Conservation (phyloP, 2,797 vertebrate genomes). For the Meriones psammophilus region DNA sequence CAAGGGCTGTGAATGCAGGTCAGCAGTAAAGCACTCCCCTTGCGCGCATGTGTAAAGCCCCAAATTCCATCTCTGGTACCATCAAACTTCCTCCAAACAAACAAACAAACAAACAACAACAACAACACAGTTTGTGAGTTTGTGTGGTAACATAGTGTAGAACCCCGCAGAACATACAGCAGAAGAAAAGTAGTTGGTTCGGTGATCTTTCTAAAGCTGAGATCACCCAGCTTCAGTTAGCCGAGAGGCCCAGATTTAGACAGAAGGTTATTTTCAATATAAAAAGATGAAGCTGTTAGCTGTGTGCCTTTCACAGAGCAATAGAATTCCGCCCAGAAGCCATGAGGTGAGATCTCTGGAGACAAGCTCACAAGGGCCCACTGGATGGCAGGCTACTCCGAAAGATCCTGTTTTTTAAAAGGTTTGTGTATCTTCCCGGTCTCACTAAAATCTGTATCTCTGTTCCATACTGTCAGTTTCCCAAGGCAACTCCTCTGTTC, state of each 20-base stretch:
- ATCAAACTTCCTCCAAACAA: not conserved
- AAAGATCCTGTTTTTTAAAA: not conserved
- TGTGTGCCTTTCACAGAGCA: not conserved
- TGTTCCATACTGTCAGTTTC: not conserved
- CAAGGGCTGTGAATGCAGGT: not conserved
- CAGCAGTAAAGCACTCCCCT: not conserved
- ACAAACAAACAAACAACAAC: not conserved
- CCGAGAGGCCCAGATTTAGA: not conserved
- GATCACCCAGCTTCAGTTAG: not conserved
- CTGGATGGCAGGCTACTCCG: not conserved
- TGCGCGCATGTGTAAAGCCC: no score
- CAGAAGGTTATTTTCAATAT: conserved; percentile 40
- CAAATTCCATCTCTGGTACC: not conserved
- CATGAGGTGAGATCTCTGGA: not conserved
- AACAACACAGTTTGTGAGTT: not conserved
- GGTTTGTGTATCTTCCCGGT: not conserved
- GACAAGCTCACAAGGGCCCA: not conserved
- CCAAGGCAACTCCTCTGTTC: not conserved
- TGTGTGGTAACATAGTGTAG: not conserved
- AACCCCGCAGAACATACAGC: not conserved
- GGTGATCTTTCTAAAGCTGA: not conserved
- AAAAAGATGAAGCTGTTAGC: conserved; percentile 44
- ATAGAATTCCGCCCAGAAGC: not conserved
- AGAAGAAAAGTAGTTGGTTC: not conserved
- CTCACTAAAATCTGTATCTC: not conserved